A percentile compares a stretch with the other conserved stretches of the same genome.
Conservation (phyloP, 2,888 invertebrate species). For the Crioceris asparagi region DNA sequence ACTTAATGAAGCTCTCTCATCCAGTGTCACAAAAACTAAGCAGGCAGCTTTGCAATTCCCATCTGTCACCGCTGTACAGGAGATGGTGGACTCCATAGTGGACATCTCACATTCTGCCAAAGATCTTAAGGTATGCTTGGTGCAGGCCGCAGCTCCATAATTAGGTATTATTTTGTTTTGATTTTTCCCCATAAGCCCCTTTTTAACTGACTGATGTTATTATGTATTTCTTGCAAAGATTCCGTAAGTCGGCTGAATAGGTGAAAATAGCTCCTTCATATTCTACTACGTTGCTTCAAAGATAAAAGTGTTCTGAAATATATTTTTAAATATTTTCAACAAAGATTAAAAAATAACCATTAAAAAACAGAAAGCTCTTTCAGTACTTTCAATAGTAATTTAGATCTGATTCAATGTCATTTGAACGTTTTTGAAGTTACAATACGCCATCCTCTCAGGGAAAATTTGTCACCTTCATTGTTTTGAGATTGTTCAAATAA, state of each 20-base stretch:
- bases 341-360: too few species aligned
- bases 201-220: too few species aligned
- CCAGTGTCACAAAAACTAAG: constrained; percentile 80
- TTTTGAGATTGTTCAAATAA: too few species aligned
- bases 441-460: too few species aligned
- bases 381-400: too few species aligned
- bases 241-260: too few species aligned
- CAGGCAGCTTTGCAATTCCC: constrained; percentile 87
- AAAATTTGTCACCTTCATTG: too few species aligned
- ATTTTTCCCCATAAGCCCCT: too few species aligned
- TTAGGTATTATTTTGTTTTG: constrained; percentile 21
- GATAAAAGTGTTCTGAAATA: not conserved
- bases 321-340: not conserved
- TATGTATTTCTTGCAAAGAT: not conserved
- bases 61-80: constrained; percentile 79
- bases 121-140: constrained; percentile 63
- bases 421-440: too few species aligned
- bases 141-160: constrained; percentile 53
- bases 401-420: too few species aligned
- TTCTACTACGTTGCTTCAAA: too few species aligned
- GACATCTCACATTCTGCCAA: constrained; percentile 76
- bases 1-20: constrained; percentile 68
- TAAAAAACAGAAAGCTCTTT: constrained; percentile 7
- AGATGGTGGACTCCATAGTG: constrained; percentile 87
- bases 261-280: too few species aligned